phyloP scores from a whole-genome alignment of 1,140 invertebrate species.

The Chrysoperla carnea region DNA sequence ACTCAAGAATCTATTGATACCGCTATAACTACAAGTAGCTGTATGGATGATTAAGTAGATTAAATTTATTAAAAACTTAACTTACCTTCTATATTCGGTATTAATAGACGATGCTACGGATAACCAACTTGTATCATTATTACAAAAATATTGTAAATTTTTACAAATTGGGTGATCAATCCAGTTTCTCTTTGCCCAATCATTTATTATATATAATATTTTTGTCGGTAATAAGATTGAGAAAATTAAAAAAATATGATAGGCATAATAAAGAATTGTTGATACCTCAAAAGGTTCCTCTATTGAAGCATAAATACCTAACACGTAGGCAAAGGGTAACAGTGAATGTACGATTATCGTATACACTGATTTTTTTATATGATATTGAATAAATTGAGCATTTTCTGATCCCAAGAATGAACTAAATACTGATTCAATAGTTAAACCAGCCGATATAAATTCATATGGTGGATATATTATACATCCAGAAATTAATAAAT shows the following conservation, averaged over 20 bases:
- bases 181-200: conserved; percentile 52
- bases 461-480: conserved; percentile 57
- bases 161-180: conserved; percentile 54
- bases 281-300: conserved; percentile 11
- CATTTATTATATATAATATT: conserved; percentile 25
- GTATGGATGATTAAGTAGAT: too few relatives aligned
- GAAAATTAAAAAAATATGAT: too few relatives aligned
- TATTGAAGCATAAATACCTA: conserved; percentile 31
- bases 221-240: conserved; percentile 21
- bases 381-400: conserved; percentile 49
- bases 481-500: conserved; percentile 44
- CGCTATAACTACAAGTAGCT: too few relatives aligned
- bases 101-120: conserved; percentile 35
- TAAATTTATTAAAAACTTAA: too few relatives aligned
- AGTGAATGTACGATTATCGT: conserved; percentile 48
- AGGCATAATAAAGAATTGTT: conserved; percentile 10
- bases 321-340: conserved; percentile 47
- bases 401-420: conserved; percentile 45
- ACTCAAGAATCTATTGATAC: too few relatives aligned
- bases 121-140: conserved; percentile 39
- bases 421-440: conserved; percentile 45
- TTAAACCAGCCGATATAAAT: conserved; percentile 55
- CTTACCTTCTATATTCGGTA: conserved; percentile 57
- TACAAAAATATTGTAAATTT: conserved; percentile 42
- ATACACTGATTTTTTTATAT: conserved; percentile 44